These are phyloP conservation scores for Australoheros scitulus DNA, from an alignment of 2,113 vertebrate species.

Conservation along the genomic window DNA sequence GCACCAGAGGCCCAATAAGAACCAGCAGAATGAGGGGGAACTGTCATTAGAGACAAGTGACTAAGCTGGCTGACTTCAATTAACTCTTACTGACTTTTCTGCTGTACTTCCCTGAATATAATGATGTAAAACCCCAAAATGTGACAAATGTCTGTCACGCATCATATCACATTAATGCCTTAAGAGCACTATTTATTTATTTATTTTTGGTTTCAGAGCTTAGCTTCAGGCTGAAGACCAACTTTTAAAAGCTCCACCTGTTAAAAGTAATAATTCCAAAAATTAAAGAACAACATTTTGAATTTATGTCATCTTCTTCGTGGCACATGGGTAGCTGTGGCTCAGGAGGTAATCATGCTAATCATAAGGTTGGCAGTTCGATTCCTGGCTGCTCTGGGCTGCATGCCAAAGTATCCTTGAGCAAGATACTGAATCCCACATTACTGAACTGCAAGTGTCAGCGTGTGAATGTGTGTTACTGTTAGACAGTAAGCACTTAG, in stretches of 20 bases:
- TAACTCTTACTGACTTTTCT: slow-evolving; percentile 5
- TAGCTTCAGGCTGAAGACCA: neutral
- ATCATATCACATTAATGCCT: neutral
- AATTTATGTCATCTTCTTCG: neutral
- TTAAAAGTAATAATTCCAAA: neutral
- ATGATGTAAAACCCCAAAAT: neutral
- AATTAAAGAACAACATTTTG: neutral
- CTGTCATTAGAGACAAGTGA: slow-evolving; percentile 40
- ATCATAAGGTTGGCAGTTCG: too few species aligned
- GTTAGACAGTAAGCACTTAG: too few species aligned
- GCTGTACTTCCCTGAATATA: slow-evolving; percentile 8
- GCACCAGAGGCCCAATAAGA: slow-evolving; percentile 57
- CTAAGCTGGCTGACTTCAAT: slow-evolving; percentile 36
- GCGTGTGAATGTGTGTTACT: too few species aligned
- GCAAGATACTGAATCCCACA: too few species aligned
- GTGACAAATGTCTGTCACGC: slow-evolving; percentile 5
- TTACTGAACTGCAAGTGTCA: too few species aligned
- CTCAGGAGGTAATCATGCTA: too few species aligned
- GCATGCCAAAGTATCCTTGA: too few species aligned
- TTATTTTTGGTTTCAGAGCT: neutral
- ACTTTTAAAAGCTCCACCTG: neutral
- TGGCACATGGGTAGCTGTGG: too few species aligned
- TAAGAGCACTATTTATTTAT: neutral
- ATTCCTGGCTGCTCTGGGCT: too few species aligned
- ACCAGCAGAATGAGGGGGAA: slow-evolving; percentile 11